Base-by-base conservation (phyloP, 2,113 vertebrate genomes). In the Caretta caretta region DNA sequence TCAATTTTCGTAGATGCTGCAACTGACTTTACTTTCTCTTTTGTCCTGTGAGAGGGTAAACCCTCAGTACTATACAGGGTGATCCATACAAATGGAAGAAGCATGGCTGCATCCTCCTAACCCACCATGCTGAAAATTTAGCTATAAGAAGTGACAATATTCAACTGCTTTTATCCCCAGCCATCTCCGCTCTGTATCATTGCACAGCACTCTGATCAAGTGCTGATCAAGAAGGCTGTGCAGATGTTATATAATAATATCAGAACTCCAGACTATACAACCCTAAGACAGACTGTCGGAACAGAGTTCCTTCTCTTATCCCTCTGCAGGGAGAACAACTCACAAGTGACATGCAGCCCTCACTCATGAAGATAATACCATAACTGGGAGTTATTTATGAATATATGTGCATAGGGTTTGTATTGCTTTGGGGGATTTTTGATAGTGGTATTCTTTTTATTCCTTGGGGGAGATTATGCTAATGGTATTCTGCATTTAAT, bases 181-280 rank as follows among this genome's bases (percentile, higher is more conserved):
- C n/a, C 0, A 0, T 0, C 0, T 93, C 80, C 91, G 56, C 65
- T n/a, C 49, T 42, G 24, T 46, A 46, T 69, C 65, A 42, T 14
- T 35, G 42, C 42, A 48, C 0, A 0, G 0, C 0, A 6, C 2
- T 86, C 84, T 93, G 3, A 46, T 88, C 35, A 76, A 46, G 49
- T 0, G 1, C 5, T n/a, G n/a, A n/a, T n/a, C n/a, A 92, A 84
- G 62, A 8, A 57, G 1, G 0, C 19, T 50, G 5, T 29, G 24
- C 13, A 6, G 48, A 62, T 38, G n/a, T 80, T 80, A 25, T 4
- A 14, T 25, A 49, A 17, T 35, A 78, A 17, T 31, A 79, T 16
- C 10, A 65, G 69, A 96, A 16, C 17, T 12, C 69, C 38, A 35
- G 11, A 19, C 11, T 81, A 11, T 46, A 86, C 51, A 13, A 87